Conservation (phyloP, 2,888 invertebrate genomes). For the Drosophila pegasa region DNA sequence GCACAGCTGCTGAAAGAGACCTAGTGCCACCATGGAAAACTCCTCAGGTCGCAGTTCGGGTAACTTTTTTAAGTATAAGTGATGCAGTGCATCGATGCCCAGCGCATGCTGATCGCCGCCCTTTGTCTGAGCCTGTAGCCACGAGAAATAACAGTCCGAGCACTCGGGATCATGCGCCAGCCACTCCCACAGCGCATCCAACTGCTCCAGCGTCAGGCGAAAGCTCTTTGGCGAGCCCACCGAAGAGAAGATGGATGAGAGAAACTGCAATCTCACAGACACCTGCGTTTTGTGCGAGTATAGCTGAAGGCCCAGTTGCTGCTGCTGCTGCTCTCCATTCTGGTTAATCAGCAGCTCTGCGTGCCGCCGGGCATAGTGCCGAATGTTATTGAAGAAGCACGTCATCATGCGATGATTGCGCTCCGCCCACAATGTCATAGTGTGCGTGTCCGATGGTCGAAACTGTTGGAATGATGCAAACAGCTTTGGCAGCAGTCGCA, state of each 20-base stretch:
- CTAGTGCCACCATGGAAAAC: conserved; percentile 96
- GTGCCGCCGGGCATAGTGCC: conserved; percentile 87
- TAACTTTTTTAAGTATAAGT: conserved; percentile 94
- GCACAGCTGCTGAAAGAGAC: conserved; percentile 95
- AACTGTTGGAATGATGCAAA: conserved; percentile 96
- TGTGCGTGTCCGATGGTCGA: conserved; percentile 93
- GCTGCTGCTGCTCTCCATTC: conserved; percentile 76
- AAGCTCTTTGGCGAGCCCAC: conserved; percentile 95
- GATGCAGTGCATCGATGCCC: conserved; percentile 93
- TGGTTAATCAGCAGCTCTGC: conserved; percentile 79
- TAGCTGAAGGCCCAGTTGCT: conserved; percentile 84
- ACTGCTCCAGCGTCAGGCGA: conserved; percentile 93
- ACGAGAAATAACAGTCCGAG: conserved; percentile 96
- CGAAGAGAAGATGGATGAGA: conserved; percentile 96
- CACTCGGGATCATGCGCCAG: conserved; percentile 93
- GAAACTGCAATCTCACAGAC: conserved; percentile 95
- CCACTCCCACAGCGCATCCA: conserved; percentile 96
- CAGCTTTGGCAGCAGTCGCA: conserved; percentile 94
- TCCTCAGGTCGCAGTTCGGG: conserved; percentile 94
- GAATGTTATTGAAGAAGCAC: conserved; percentile 94
- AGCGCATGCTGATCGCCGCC: conserved; percentile 96
- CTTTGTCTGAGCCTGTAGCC: conserved; percentile 96
- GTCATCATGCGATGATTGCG: conserved; percentile 96
- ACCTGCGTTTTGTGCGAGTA: conserved; percentile 94
- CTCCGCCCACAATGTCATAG: conserved; percentile 96